phyloP scores from a whole-genome alignment of 2,888 invertebrate genomes.

The Eupithecia subumbrata region DNA sequence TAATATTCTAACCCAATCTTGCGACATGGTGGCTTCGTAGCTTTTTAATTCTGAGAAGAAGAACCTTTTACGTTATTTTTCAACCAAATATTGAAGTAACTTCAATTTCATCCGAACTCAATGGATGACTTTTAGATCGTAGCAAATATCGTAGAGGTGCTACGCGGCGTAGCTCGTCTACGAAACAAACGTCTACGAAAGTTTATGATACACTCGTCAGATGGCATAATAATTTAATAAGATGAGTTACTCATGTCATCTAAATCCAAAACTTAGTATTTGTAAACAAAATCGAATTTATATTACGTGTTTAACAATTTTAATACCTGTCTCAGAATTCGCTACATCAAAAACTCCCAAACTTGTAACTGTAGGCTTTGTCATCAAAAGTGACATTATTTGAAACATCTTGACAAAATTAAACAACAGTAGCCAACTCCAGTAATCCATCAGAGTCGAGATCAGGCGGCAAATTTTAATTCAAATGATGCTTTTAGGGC shows the following conservation, averaged over 20 bases:
- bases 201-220: background rate
- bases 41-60: background rate
- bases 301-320: slow-evolving; percentile 27
- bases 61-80: background rate
- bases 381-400: slow-evolving; percentile 33
- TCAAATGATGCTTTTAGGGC: slow-evolving; percentile 78
- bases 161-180: slow-evolving; percentile 18
- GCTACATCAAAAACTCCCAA: slow-evolving; percentile 21
- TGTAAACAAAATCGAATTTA: slow-evolving; percentile 2
- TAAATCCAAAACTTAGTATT: background rate
- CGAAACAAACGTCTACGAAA: background rate
- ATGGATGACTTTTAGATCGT: background rate
- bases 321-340: slow-evolving; percentile 27
- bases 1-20: slow-evolving; percentile 33
- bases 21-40: slow-evolving; percentile 6
- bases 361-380: slow-evolving; percentile 25
- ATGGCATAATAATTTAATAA: background rate
- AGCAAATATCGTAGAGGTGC: slow-evolving; percentile 5
- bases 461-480: slow-evolving; percentile 83
- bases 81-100: background rate
- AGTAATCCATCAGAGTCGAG: slow-evolving; percentile 81
- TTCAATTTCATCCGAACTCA: background rate
- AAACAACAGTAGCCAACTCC: slow-evolving; percentile 59
- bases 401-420: slow-evolving; percentile 30
- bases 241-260: background rate